A percentile compares a stretch with the other conserved stretches of the same genome.
Evolutionary conservation across 2,113 vertebrate genomes (phyloP).

Genomic region (Entomyzon cyanotis): DNA sequence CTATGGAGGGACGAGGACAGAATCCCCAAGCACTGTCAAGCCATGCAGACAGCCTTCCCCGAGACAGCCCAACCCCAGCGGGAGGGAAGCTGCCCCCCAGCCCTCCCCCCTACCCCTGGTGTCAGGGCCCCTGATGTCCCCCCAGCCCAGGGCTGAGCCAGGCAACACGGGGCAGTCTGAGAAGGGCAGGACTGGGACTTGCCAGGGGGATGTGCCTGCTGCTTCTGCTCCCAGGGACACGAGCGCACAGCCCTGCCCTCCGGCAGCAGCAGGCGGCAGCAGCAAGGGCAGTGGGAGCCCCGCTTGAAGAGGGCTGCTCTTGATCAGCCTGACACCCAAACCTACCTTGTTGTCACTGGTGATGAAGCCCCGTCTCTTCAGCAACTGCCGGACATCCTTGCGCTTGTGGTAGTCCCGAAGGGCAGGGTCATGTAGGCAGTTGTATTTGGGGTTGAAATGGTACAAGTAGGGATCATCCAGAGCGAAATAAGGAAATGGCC

Average conservation of each 20-base stretch:
- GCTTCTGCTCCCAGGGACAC: background rate
- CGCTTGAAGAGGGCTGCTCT: background rate
- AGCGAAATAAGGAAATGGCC: background rate
- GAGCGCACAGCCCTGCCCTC: background rate
- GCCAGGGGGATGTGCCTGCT: background rate
- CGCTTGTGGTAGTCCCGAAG: background rate
- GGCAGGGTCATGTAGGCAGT: background rate
- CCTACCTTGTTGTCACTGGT: background rate
- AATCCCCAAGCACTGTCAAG: background rate
- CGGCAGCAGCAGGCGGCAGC: background rate
- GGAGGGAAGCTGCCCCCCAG: background rate
- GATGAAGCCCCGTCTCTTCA: rapidly evolving
- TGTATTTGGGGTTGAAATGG: background rate
- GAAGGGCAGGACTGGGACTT: background rate
- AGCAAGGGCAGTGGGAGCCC: background rate
- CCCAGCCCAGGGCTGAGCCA: background rate
- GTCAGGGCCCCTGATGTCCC: background rate
- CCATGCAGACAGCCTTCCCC: background rate
- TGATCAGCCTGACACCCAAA: background rate
- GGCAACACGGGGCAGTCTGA: background rate
- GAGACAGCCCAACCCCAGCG: rapidly evolving
- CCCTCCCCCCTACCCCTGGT: rapidly evolving
- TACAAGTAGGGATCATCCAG: background rate
- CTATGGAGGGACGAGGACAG: background rate
- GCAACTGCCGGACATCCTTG: background rate